Percentiles rank a stretch among this genome's conserved stretches.
These are phyloP conservation scores for Chloroclysta siterata DNA, from an alignment of 2,888 invertebrate species.

Conservation along the genomic window DNA sequence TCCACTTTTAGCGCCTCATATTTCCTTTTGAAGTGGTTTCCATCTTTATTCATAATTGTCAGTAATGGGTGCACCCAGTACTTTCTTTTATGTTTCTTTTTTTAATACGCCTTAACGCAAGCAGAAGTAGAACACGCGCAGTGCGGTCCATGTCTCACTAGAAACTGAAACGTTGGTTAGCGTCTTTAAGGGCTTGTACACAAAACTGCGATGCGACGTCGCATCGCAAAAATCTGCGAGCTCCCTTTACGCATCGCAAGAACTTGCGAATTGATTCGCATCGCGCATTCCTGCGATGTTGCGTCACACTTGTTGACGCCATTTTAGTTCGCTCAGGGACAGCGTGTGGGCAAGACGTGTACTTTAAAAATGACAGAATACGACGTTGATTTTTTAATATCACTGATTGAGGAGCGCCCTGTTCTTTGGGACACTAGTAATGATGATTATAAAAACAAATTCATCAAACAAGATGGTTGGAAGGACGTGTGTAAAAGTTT, in stretches of 20 bases:
- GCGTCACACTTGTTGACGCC: conserved; percentile 41
- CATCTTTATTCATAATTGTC: conserved; percentile 2
- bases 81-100: conserved; percentile 12
- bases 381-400: conserved; percentile 43
- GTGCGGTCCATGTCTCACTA: conserved; percentile 30
- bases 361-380: conserved; percentile 40
- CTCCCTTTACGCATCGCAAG: conserved; percentile 39
- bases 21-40: neutral
- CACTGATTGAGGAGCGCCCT: conserved; percentile 31
- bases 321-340: conserved; percentile 43
- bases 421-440: conserved; percentile 45
- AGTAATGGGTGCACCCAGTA: conserved; percentile 5
- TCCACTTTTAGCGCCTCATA: conserved; percentile 1
- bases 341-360: conserved; percentile 39
- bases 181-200: neutral
- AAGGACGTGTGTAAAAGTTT: conserved; percentile 44
- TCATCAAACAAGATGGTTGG: conserved; percentile 40
- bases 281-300: conserved; percentile 42
- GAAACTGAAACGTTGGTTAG: conserved; percentile 25
- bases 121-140: conserved; percentile 27
- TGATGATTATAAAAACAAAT: conserved; percentile 46
- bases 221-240: conserved; percentile 5
- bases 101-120: conserved; percentile 15
- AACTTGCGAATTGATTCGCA: conserved; percentile 43
- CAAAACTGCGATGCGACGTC: conserved; percentile 24